These are phyloP conservation scores for Chaetodon trifascialis DNA, from an alignment of 2,113 vertebrate genomes.

Conservation along the genomic window DNA sequence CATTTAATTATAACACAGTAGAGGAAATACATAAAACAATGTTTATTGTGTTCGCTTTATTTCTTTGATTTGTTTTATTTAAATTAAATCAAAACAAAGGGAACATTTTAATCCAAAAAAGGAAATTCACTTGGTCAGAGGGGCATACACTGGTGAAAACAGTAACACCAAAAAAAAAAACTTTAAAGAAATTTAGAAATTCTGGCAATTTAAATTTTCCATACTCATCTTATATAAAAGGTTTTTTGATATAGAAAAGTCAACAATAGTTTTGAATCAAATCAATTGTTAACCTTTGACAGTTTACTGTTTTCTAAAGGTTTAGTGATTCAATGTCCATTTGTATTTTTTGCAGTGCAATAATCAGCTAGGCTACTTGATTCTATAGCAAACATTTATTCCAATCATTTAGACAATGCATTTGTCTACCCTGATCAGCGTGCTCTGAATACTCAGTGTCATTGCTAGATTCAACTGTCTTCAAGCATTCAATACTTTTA, in stretches of 20 bases:
- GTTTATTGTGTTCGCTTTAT: background rate
- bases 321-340: background rate
- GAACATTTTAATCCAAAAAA: background rate
- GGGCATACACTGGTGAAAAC: background rate
- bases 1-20: background rate
- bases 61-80: background rate
- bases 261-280: background rate
- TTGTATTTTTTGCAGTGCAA: background rate
- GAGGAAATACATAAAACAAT: background rate
- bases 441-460: conserved; percentile 41
- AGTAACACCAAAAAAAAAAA: background rate
- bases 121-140: background rate
- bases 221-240: background rate
- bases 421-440: conserved; percentile 60
- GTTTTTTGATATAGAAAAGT: background rate
- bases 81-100: background rate
- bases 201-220: background rate
- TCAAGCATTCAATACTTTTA: background rate
- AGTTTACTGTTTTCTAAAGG: no score
- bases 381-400: conserved; percentile 83
- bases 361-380: background rate
- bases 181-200: background rate
- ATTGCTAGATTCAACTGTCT: background rate
- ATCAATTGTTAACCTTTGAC: background rate
- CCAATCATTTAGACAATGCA: conserved; percentile 72